Evolutionary conservation across 1,140 invertebrate genomes (phyloP).

Genomic region (Megalopta genalis): DNA sequence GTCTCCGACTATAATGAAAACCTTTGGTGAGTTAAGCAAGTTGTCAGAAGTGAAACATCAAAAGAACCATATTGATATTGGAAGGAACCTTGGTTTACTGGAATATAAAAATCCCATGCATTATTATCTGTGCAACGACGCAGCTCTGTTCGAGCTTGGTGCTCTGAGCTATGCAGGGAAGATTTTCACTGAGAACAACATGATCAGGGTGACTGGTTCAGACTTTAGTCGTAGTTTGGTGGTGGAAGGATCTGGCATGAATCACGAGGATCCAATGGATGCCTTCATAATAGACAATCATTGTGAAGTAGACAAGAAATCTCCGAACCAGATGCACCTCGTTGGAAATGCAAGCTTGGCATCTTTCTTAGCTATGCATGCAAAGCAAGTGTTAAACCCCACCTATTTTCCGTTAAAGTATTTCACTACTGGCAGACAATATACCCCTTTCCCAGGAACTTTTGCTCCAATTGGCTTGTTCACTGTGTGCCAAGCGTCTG

Average conservation of each 20-base stretch:
- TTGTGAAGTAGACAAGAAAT: constrained; percentile 78
- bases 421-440: constrained; percentile 83
- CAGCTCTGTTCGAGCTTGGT: constrained; percentile 84
- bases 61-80: constrained; percentile 83
- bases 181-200: constrained; percentile 77
- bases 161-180: constrained; percentile 69
- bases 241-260: constrained; percentile 84
- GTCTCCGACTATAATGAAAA: constrained; percentile 77
- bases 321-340: constrained; percentile 82
- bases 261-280: constrained; percentile 79
- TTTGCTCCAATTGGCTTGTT: constrained; percentile 80
- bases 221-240: constrained; percentile 85
- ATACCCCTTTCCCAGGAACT: constrained; percentile 78
- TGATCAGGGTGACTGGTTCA: constrained; percentile 78
- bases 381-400: constrained; percentile 81
- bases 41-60: constrained; percentile 25
- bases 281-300: constrained; percentile 82
- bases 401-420: constrained; percentile 83
- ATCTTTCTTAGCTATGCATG: constrained; percentile 84
- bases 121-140: constrained; percentile 84
- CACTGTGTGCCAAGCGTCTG: constrained; percentile 83
- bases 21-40: constrained; percentile 59
- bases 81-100: constrained; percentile 79
- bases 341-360: constrained; percentile 83
- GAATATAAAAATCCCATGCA: constrained; percentile 82